Evolutionary conservation across 2,888 invertebrate genomes (phyloP).

Genomic region (Meliscaeva auricollis): DNA sequence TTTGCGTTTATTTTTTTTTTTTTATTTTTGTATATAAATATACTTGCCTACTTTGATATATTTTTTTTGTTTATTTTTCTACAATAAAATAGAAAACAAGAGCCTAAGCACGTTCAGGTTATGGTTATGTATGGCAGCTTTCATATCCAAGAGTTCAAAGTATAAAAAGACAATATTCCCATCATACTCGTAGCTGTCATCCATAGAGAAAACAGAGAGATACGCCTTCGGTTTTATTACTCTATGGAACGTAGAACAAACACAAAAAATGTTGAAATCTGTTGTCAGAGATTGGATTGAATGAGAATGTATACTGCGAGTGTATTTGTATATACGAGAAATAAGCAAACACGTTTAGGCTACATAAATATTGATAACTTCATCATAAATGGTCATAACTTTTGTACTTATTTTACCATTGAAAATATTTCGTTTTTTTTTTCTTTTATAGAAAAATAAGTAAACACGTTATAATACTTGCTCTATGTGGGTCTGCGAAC

Average conservation of each 20-base stretch:
- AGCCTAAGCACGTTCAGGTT: conserved; percentile 33
- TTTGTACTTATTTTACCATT: conserved; percentile 41
- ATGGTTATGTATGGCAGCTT: conserved; percentile 26
- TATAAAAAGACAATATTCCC: conserved; percentile 23
- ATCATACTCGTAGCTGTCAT: conserved; percentile 29
- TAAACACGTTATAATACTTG: conserved; percentile 1
- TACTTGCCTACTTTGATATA: neutral
- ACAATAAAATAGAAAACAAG: conserved; percentile 40
- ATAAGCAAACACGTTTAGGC: conserved; percentile 25
- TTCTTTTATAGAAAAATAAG: conserved; percentile 12
- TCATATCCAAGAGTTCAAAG: conserved; percentile 20
- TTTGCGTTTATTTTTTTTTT: too few relatives aligned
- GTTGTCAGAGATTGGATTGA: neutral
- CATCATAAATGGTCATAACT: conserved; percentile 41
- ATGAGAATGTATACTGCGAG: conserved; percentile 8
- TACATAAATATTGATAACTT: conserved; percentile 46
- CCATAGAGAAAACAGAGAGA: conserved; percentile 31
- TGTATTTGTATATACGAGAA: neutral
- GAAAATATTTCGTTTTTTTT: conserved; percentile 4
- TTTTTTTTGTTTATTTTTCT: conserved; percentile 31
- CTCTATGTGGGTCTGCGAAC: neutral
- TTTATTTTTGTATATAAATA: neutral
- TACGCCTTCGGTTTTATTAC: conserved; percentile 34
- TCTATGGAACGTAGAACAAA: conserved; percentile 27
- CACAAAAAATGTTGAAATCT: conserved; percentile 23